Percentiles rank a stretch among this genome's conserved stretches.
Evolutionary conservation across 2,797 vertebrate species (phyloP).

Genomic region (Gobionotothen gibberifrons): DNA sequence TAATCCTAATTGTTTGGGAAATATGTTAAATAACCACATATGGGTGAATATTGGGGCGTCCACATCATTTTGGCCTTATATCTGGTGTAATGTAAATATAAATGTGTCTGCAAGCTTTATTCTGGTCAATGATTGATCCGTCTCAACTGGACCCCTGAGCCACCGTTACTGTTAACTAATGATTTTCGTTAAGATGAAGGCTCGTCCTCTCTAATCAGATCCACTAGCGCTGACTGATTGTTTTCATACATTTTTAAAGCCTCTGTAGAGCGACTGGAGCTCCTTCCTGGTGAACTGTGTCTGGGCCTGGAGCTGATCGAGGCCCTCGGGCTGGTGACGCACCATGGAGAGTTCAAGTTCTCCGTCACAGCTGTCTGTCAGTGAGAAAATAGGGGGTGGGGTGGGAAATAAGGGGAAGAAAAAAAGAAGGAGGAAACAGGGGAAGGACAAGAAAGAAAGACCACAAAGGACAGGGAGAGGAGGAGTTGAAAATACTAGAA

Average conservation of each 20-base stretch:
- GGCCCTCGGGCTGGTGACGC: slow-evolving; percentile 92
- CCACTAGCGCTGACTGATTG: background rate
- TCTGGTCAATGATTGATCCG: background rate
- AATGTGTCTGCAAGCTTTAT: background rate
- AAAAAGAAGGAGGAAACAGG: slow-evolving; percentile 35
- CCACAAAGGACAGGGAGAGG: background rate
- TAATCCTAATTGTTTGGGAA: too few species aligned
- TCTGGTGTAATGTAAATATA: background rate
- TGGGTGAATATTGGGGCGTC: background rate
- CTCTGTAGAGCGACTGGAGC: slow-evolving; percentile 93
- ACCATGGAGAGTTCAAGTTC: slow-evolving; percentile 90
- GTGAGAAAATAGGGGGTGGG: slow-evolving; percentile 18
- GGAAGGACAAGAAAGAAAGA: slow-evolving; percentile 48
- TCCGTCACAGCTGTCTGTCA: slow-evolving; percentile 87
- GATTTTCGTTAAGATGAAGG: background rate
- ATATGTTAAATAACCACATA: too few species aligned
- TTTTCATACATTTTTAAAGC: slow-evolving; percentile 93
- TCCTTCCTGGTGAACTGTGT: slow-evolving; percentile 95
- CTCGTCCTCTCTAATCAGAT: background rate
- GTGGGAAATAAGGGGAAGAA: slow-evolving; percentile 10
- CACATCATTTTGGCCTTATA: background rate
- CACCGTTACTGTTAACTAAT: background rate
- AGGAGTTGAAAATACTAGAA: slow-evolving; percentile 18
- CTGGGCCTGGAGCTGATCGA: slow-evolving; percentile 91
- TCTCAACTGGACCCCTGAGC: background rate